Evolutionary conservation across 2,888 invertebrate genomes (phyloP).

Genomic region (Chrysomela aeneicollis): DNA sequence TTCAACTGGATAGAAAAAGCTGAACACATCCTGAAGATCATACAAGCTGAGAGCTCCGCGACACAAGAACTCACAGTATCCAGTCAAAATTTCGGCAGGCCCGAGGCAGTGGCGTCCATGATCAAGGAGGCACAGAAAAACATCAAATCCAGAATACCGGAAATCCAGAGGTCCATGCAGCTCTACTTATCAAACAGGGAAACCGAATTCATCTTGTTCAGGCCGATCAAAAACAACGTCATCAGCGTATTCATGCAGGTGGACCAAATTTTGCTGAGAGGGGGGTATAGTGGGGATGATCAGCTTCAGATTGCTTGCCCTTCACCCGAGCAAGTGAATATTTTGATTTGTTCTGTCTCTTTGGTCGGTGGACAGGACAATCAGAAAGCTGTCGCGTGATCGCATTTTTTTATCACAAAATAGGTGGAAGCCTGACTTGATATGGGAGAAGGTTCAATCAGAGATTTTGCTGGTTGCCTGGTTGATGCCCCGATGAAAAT

Average conservation of each 20-base stretch:
- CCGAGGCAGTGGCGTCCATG: conserved; percentile 73
- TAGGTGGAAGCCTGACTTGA: too few species aligned
- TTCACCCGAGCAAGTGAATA: conserved; percentile 91
- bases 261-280: conserved; percentile 75
- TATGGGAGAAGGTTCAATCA: too few species aligned
- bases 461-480: too few species aligned
- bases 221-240: conserved; percentile 93
- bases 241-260: conserved; percentile 88
- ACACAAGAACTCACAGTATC: conserved; percentile 42
- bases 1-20: conserved; percentile 62
- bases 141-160: conserved; percentile 81
- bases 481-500: too few species aligned
- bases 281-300: conserved; percentile 84
- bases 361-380: conserved; percentile 63
- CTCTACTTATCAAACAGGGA: conserved; percentile 95
- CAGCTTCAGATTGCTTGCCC: conserved; percentile 88
- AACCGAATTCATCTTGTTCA: conserved; percentile 95
- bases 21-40: conserved; percentile 53
- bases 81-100: conserved; percentile 69
- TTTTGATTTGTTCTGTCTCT: conserved; percentile 83
- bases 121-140: conserved; percentile 80
- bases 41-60: conserved; percentile 36
- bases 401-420: background rate
- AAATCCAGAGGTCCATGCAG: conserved; percentile 88
- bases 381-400: conserved; percentile 22